Evolutionary conservation across 1,140 invertebrate species (phyloP).

Genomic region (Bombus impatiens): DNA sequence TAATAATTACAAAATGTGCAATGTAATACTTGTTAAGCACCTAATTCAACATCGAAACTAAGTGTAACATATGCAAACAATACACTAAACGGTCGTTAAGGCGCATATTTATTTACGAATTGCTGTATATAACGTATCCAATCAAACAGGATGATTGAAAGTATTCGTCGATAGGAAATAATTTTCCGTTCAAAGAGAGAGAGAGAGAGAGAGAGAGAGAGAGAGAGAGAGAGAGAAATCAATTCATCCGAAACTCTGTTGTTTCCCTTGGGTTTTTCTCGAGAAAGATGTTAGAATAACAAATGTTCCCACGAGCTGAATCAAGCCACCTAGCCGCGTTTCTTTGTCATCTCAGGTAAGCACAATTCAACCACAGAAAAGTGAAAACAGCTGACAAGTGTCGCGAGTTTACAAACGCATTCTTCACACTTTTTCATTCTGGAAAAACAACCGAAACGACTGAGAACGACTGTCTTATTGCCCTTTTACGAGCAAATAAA

Average conservation of each 20-base stretch:
- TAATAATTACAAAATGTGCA: background rate
- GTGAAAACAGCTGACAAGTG: background rate
- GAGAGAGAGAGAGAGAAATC: background rate
- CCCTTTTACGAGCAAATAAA: slow-evolving; percentile 51
- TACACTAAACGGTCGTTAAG: background rate
- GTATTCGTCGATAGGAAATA: background rate
- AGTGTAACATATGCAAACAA: background rate
- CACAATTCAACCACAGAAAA: background rate
- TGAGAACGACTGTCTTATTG: slow-evolving; percentile 17
- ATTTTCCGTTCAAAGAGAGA: background rate
- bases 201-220: background rate
- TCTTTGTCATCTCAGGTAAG: slow-evolving; percentile 3
- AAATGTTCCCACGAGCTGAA: slow-evolving; percentile 4
- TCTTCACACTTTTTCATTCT: background rate
- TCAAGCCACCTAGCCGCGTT: too few relatives aligned
- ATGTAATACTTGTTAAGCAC: background rate
- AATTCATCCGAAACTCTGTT: background rate
- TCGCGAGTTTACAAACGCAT: slow-evolving; percentile 17
- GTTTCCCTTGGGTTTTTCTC: background rate
- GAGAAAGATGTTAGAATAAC: background rate
- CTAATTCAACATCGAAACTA: background rate
- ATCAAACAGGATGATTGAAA: background rate
- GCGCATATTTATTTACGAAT: background rate
- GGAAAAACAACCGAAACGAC: slow-evolving; percentile 3
- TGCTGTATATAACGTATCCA: background rate